Evolutionary conservation across 1,140 invertebrate species (phyloP), one percentile per base, ranked within the genome.

Genomic region (Pomacea maculata): DNA sequence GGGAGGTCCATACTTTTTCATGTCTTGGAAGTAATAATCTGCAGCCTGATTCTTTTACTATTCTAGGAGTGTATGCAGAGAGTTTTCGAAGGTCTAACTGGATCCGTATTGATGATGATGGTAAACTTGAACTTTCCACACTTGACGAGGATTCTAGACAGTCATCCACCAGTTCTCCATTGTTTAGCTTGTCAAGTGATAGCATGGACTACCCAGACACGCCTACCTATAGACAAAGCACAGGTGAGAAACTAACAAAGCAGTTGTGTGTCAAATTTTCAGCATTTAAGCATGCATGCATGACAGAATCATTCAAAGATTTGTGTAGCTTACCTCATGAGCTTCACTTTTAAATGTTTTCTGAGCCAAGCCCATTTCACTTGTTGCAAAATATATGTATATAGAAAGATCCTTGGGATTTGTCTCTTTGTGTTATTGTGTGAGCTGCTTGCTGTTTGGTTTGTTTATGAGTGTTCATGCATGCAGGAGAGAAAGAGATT

Each of bases 41-140:
- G 57, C 57, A 14, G 57, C 15, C 4, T 61, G 11, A 11, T 14
- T 61, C 57, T 61, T 4, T 61, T 17, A 61, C 21, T 70, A 9
- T 21, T n/a, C 11, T 79, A 90, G 89, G 89, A 29, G 84, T 90
- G 15, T 90, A 90, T 79, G 85, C 87, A n/a, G 89, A 90, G 67
- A 90, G 88, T 83, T 86, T 85, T 75, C 82, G 89, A 25, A 88
- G 88, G n/a, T 90, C 89, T 17, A 83, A 83, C 21, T 90, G 89
- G 89, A 80, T 90, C 17, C 84, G 85, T 67, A 61, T 88, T 25
- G 85, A 85, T 67, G 84, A 87, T 57, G 82, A 87, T 55, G 83
- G 81, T 29, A 78, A 85, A 34, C 70, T 83, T 9, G 79, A 83
- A 64, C 19, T 83, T 61, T 8, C 57, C 57, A 61, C 57, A 61